Evolutionary conservation across 2,113 vertebrate species (phyloP).

Genomic region (Regulus satrapa): DNA sequence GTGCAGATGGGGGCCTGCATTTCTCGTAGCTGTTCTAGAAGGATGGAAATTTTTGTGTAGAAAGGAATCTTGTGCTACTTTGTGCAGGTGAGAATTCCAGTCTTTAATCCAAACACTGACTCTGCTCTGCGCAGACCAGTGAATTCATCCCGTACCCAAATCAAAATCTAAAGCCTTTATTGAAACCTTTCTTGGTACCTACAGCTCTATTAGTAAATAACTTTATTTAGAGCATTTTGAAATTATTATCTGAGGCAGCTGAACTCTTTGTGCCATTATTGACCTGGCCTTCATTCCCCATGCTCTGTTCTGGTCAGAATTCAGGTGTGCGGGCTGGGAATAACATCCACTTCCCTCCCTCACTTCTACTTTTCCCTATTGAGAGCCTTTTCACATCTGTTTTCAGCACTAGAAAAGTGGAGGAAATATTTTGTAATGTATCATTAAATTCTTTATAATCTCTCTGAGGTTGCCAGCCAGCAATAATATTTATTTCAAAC

Average conservation of each 20-base stretch:
- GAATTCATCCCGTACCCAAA: neutral
- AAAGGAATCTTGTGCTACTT: neutral
- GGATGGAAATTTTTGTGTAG: neutral
- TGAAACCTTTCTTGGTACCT: neutral
- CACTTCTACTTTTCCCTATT: rapidly evolving
- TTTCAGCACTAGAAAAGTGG: neutral
- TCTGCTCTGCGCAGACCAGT: neutral
- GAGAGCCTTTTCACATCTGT: neutral
- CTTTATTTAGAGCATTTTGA: neutral
- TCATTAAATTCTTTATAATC: neutral
- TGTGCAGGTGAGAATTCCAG: neutral
- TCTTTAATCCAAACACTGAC: rapidly evolving
- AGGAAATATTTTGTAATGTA: neutral
- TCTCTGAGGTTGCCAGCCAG: neutral
- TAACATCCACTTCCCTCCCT: neutral
- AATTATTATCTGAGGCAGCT: neutral
- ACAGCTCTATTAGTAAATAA: neutral
- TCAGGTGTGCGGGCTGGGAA: neutral
- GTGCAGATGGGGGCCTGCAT: neutral
- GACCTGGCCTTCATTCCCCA: neutral
- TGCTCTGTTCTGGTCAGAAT: rapidly evolving
- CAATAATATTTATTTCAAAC: neutral
- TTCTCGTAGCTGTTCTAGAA: neutral
- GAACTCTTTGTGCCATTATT: rapidly evolving
- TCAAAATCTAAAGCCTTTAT: neutral